These are phyloP conservation scores for Meandrina meandrites DNA, from an alignment of 92 coral and sea anemone genomes.

Conservation along the genomic window DNA sequence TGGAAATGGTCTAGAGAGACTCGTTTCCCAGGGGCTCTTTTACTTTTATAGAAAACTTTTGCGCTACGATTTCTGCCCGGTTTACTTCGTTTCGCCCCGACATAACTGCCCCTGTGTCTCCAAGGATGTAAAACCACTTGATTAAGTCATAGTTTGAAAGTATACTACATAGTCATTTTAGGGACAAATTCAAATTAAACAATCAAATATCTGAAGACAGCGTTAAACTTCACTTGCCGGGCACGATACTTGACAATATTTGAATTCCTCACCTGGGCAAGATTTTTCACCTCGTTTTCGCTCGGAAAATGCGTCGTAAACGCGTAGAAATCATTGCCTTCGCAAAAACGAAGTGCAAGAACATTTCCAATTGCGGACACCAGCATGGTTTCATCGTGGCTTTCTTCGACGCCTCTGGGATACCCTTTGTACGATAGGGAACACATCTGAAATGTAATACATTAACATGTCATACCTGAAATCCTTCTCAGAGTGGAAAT, in stretches of 20 bases:
- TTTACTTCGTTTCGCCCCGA: too few species aligned
- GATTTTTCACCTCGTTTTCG: not conserved
- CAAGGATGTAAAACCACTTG: too few species aligned
- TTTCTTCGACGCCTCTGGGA: not conserved
- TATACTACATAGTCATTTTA: not conserved
- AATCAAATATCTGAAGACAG: not conserved
- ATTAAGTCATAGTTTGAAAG: not conserved
- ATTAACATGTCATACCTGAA: too few species aligned
- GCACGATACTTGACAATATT: not conserved
- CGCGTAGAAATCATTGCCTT: not conserved
- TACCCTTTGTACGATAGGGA: not conserved
- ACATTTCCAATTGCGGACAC: not conserved
- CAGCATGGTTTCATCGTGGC: not conserved
- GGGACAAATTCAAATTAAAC: not conserved
- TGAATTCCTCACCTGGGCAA: constrained; percentile 1
- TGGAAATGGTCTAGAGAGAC: too few species aligned
- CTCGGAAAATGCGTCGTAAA: not conserved
- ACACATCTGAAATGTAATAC: not conserved
- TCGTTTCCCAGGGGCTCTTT: too few species aligned
- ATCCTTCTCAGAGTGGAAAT: too few species aligned
- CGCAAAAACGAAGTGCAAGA: not conserved
- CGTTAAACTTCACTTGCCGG: not conserved
- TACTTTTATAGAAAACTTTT: too few species aligned
- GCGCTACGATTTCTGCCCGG: too few species aligned
- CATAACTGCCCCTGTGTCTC: too few species aligned